Conservation (phyloP, 1,140 invertebrate genomes). For the Heterodera carotae region DNA sequence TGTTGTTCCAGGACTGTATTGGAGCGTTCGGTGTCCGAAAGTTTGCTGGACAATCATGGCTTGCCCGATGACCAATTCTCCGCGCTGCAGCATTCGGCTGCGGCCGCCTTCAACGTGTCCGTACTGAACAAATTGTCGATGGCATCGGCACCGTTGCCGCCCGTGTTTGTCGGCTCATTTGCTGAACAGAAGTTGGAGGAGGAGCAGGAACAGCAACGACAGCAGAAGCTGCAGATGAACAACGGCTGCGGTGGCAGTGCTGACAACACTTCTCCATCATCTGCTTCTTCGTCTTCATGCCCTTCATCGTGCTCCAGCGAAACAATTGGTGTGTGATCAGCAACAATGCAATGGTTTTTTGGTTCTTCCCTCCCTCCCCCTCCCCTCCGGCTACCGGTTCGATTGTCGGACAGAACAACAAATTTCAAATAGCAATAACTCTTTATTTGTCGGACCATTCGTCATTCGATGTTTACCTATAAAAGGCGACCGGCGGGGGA, state of each 20-base stretch:
- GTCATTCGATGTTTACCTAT: too few relatives aligned
- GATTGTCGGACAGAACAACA: too few relatives aligned
- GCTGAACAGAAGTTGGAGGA: conserved; percentile 14
- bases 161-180: background rate
- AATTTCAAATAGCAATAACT: too few relatives aligned
- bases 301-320: conserved; percentile 12
- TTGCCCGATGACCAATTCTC: background rate
- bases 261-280: too few relatives aligned
- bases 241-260: background rate
- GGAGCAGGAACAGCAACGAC: background rate
- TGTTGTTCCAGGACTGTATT: background rate
- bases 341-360: too few relatives aligned
- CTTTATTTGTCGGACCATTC: too few relatives aligned
- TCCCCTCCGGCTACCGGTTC: too few relatives aligned
- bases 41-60: background rate
- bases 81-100: background rate
- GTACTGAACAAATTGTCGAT: background rate
- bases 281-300: background rate
- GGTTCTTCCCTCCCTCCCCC: too few relatives aligned
- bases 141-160: background rate
- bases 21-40: conserved; percentile 9
- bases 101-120: conserved; percentile 6
- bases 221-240: background rate
- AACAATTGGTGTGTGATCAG: background rate
- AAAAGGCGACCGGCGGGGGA: too few relatives aligned